Conservation (phyloP, 2,888 invertebrate species). For the Linyphia triangularis region DNA sequence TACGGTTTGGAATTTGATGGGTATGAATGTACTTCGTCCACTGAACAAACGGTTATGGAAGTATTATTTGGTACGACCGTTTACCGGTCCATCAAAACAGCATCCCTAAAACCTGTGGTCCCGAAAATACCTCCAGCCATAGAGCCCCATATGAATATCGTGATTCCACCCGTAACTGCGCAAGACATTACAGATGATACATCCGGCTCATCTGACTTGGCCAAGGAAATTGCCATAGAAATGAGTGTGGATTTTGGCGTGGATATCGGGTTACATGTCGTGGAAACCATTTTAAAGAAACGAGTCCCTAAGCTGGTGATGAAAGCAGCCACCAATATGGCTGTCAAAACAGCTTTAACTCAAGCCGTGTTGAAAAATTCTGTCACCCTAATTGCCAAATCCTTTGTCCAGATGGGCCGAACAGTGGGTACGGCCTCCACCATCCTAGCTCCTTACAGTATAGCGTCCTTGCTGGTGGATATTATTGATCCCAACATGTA, state of each 20-base stretch:
- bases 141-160: background rate
- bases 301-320: background rate
- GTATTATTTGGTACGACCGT: background rate
- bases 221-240: background rate
- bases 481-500: background rate
- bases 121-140: background rate
- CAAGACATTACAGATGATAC: background rate
- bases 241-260: background rate
- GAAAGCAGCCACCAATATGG: background rate
- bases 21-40: background rate
- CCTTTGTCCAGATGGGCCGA: background rate
- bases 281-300: background rate
- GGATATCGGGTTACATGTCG: background rate
- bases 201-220: background rate
- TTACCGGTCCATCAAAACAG: background rate
- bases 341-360: background rate
- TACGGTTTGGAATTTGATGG: slow-evolving; percentile 4
- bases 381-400: background rate
- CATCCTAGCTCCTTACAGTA: background rate
- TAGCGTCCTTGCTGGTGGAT: background rate
- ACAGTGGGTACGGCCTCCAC: background rate
- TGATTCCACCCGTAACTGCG: background rate
- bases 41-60: background rate
- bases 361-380: background rate
- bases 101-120: background rate